These are phyloP conservation scores for Sebastes hubbsi DNA, from an alignment of 2,797 vertebrate species.

Conservation along the genomic window DNA sequence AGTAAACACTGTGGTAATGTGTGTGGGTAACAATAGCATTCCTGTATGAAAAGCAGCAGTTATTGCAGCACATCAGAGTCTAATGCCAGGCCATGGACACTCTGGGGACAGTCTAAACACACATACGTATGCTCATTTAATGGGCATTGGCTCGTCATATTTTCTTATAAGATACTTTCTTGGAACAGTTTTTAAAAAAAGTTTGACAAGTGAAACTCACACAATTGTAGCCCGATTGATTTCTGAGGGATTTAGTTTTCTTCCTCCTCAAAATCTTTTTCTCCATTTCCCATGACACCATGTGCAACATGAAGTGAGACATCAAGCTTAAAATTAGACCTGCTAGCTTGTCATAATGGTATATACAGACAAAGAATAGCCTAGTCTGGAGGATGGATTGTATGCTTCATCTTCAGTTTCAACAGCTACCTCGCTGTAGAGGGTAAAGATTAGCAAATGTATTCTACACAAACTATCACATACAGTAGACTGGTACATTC, in stretches of 20 bases:
- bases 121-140: background rate
- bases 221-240: background rate
- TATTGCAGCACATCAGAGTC: slow-evolving; percentile 30
- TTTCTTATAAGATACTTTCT: background rate
- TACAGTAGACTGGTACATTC: background rate
- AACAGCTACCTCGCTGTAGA: background rate
- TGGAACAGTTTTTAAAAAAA: background rate
- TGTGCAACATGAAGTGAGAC: slow-evolving; percentile 5
- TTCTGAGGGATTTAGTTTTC: slow-evolving; percentile 3
- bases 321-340: slow-evolving; percentile 2
- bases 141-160: background rate
- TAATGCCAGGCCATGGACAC: slow-evolving; percentile 1
- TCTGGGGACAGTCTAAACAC: background rate
- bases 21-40: slow-evolving; percentile 55
- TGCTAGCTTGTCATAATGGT: background rate
- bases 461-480: background rate
- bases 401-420: background rate
- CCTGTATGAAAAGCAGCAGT: slow-evolving; percentile 44
- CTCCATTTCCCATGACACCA: slow-evolving; percentile 2
- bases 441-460: background rate
- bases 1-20: slow-evolving; percentile 58
- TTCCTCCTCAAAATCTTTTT: background rate
- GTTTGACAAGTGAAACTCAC: background rate
- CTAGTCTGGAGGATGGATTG: background rate
- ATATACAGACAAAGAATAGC: background rate